phyloP scores from a whole-genome alignment of 2,797 vertebrate genomes.

The Pantherophis alleghaniensis region DNA sequence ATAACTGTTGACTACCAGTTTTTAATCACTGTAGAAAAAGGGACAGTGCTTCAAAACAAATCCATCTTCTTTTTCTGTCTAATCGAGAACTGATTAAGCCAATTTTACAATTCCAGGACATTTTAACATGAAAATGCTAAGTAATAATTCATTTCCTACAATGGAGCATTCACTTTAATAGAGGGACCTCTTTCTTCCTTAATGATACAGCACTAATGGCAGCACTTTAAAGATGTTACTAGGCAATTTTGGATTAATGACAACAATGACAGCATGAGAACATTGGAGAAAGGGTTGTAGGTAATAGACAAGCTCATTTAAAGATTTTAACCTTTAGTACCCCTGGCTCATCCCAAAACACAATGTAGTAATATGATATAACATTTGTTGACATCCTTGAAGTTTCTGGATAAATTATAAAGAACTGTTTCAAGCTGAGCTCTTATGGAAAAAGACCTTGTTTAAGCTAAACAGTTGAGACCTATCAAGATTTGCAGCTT shows the following conservation, averaged over 20 bases:
- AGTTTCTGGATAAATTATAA: background rate
- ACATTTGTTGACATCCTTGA: background rate
- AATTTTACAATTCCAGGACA: background rate
- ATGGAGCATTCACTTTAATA: background rate
- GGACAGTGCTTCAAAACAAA: background rate
- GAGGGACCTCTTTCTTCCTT: background rate
- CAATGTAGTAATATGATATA: background rate
- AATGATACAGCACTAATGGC: background rate
- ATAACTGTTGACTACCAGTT: background rate
- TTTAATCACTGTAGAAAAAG: background rate
- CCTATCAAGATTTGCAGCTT: background rate
- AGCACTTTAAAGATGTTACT: conserved; percentile 1
- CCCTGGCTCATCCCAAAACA: background rate
- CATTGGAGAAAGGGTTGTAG: background rate
- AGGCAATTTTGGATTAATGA: background rate
- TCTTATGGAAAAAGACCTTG: background rate
- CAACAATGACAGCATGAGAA: background rate
- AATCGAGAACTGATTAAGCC: background rate
- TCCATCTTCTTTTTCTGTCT: background rate
- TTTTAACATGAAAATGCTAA: background rate
- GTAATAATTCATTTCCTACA: background rate
- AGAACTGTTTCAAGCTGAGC: background rate
- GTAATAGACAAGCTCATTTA: background rate
- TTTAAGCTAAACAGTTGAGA: background rate
- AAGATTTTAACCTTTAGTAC: background rate